These are phyloP conservation scores for Enteromius mattozi DNA, from an alignment of 2,797 vertebrate genomes.

Conservation along the genomic window DNA sequence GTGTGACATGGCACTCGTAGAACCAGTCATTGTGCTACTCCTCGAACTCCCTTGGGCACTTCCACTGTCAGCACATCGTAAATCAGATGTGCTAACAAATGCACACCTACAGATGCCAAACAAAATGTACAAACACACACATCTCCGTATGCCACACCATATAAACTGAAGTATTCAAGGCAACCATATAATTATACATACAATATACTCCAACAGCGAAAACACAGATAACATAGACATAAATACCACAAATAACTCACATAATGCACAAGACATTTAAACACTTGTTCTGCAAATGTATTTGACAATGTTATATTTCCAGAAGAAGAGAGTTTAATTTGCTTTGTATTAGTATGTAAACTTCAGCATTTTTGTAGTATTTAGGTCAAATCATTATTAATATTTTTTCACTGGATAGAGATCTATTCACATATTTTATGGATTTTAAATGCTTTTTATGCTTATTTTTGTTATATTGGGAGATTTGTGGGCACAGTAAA, in stretches of 20 bases:
- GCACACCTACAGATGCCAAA: slow-evolving; percentile 48
- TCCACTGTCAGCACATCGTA: slow-evolving; percentile 50
- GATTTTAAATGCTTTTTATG: background rate
- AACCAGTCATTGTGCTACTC: slow-evolving; percentile 41
- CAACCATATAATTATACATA: slow-evolving; percentile 25
- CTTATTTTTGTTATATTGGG: background rate
- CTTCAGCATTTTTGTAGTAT: background rate
- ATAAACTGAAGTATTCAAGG: background rate
- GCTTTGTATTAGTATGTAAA: background rate
- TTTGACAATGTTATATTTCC: background rate
- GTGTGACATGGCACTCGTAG: slow-evolving; percentile 22
- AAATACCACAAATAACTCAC: background rate
- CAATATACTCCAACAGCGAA: background rate
- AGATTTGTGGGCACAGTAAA: background rate
- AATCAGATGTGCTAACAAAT: slow-evolving; percentile 44
- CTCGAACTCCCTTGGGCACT: slow-evolving; percentile 30
- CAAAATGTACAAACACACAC: slow-evolving; percentile 49
- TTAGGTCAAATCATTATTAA: background rate
- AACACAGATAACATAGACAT: background rate
- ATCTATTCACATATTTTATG: background rate
- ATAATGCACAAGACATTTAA: background rate
- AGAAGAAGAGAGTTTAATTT: background rate
- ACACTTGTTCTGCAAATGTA: background rate
- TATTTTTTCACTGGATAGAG: background rate
- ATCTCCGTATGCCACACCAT: background rate